These are phyloP conservation scores for Mythimna pallens DNA, from an alignment of 2,888 invertebrate genomes.

Conservation along the genomic window DNA sequence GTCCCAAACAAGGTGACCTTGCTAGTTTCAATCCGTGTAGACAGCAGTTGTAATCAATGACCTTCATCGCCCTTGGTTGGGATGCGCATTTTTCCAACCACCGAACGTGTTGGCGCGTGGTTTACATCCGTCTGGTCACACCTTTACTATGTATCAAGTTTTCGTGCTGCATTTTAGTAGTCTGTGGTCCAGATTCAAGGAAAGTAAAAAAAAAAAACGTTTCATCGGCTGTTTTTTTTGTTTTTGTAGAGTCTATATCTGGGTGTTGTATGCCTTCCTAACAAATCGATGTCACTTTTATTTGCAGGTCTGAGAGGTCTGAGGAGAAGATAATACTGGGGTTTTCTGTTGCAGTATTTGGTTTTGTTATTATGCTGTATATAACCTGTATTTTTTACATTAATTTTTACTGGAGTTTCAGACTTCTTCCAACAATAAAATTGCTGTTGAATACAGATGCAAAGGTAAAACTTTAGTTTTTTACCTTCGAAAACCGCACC, in stretches of 20 bases:
- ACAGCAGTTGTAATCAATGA: too few species aligned
- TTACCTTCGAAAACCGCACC: neutral
- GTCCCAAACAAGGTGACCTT: too few species aligned
- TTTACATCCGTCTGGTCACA: too few species aligned
- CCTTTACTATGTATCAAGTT: neutral
- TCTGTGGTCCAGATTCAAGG: slow-evolving; percentile 13
- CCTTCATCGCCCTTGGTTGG: too few species aligned
- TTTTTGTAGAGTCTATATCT: slow-evolving; percentile 4
- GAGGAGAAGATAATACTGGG: too few species aligned
- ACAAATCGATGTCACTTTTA: neutral
- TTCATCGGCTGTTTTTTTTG: slow-evolving; percentile 13
- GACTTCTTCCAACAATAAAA: too few species aligned
- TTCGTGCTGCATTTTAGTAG: neutral
- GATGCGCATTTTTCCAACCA: too few species aligned
- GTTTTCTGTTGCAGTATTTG: neutral
- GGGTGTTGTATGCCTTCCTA: neutral
- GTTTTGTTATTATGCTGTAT: neutral
- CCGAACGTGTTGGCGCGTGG: neutral
- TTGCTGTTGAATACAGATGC: neutral
- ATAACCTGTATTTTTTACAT: neutral
- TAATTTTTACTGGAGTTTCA: too few species aligned
- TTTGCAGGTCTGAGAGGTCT: too few species aligned
- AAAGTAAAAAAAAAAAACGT: slow-evolving; percentile 5
- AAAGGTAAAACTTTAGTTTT: neutral
- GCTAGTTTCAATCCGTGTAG: too few species aligned